Evolutionary conservation across 1,140 invertebrate genomes (phyloP).

Genomic region (Teleopsis dalmanni): DNA sequence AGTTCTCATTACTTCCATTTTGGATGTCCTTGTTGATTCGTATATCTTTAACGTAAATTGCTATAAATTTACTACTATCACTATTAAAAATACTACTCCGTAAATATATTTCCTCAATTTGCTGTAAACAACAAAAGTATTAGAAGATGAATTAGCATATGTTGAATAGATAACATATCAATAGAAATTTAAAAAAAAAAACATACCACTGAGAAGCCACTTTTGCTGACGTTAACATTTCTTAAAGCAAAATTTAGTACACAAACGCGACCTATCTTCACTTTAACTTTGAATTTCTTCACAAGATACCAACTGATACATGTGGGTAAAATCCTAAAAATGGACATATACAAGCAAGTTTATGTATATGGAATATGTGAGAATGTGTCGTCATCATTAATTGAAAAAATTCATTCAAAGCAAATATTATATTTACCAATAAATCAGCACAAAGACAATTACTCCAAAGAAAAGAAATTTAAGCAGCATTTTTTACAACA

Average conservation of each 20-base stretch:
- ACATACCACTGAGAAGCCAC: conserved; percentile 60
- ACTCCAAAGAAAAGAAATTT: conserved; percentile 26
- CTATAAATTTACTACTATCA: conserved; percentile 78
- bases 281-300: conserved; percentile 54
- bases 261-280: conserved; percentile 58
- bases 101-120: conserved; percentile 78
- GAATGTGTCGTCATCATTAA: not conserved
- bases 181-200: not conserved
- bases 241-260: conserved; percentile 55
- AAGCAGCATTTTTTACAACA: conserved; percentile 25
- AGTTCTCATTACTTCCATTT: conserved; percentile 23
- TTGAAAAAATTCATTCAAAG: not conserved
- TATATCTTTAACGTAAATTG: conserved; percentile 74
- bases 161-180: not conserved
- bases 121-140: conserved; percentile 49
- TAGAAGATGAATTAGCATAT: not conserved
- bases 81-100: conserved; percentile 85
- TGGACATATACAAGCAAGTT: not conserved
- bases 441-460: conserved; percentile 28
- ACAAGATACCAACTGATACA: conserved; percentile 57
- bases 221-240: conserved; percentile 58
- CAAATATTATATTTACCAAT: conserved; percentile 25
- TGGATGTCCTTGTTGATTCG: conserved; percentile 74
- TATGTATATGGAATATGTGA: conserved; percentile 3
- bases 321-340: conserved; percentile 55